Evolutionary conservation across 2,888 invertebrate genomes (phyloP), one percentile per base, ranked within the genome.

Genomic region (Artemia sinica): DNA sequence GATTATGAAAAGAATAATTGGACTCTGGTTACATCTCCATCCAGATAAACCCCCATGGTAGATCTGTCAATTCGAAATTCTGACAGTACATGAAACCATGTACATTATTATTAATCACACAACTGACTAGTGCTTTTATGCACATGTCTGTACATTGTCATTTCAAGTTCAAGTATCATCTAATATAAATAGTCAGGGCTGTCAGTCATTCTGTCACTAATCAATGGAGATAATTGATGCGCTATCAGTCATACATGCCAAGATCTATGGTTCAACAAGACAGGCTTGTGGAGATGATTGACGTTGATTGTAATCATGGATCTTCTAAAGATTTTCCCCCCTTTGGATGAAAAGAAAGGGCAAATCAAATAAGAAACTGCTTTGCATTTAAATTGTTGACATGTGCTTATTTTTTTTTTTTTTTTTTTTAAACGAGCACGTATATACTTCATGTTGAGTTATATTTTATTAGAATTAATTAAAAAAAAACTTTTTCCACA

Each of bases 101-200:
- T 58, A 58, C 63, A 28, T 58, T 58, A 58, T 58, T 58, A 58
- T 58, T 58, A 58, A 58, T 58, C 63, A 58, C 63, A 28, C 63
- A 18, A 28, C 2, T 58, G 63, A 58, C 63, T 58, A 28, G 63
- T 58, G 41, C 63, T 58, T 58, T 58, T 58, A 58, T 58, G 63
- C 63, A 28, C 63, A 58, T 58, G 63, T 58, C 63, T 58, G 63
- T 58, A 28, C 28, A 28, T 58, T 58, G 63, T 58, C 63, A 58
- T n/a, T 58, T 10, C 14, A 28, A 28, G 63, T 28, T 58, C 63
- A 28, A 58, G 63, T 58, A 58, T 58, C 63, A 58, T 58, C 63
- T 58, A 58, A 58, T 58, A 28, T 11, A 58, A 58, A 58, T 10
- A 58, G 63, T 58, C 63, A 28, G 63, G 63, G 63, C 63, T 58